phyloP scores from a whole-genome alignment of 2,113 vertebrate genomes.

The Bubo bubo region DNA sequence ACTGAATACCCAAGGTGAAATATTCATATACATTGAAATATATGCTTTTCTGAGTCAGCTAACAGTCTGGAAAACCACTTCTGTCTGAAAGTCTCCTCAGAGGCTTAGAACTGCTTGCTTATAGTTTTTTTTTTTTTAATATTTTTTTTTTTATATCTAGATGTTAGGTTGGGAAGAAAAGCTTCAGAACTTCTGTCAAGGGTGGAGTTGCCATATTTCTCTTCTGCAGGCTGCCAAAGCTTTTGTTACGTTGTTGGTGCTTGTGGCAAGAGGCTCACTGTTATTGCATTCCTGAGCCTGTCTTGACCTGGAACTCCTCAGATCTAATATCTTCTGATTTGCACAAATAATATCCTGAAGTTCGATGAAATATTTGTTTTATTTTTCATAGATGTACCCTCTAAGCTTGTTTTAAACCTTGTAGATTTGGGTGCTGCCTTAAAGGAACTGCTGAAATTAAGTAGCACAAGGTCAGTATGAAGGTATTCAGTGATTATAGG shows the following conservation, averaged over 20 bases:
- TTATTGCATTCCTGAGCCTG: not conserved
- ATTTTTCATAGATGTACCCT: not conserved
- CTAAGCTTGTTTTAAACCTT: not conserved
- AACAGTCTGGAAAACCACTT: not conserved
- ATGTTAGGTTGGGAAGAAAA: not conserved
- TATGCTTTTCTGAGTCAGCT: not conserved
- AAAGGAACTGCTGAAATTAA: not conserved
- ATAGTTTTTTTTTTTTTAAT: too few relatives aligned
- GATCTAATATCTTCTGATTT: not conserved
- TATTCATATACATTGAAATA: not conserved
- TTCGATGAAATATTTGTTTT: not conserved
- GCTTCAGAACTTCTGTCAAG: not conserved
- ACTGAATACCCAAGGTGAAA: not conserved
- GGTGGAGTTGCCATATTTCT: not conserved
- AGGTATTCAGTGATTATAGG: not conserved
- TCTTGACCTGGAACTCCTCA: not conserved
- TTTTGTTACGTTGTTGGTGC: not conserved
- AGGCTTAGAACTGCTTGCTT: not conserved
- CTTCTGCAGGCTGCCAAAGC: not conserved
- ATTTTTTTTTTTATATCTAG: not conserved
- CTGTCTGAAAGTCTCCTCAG: not conserved
- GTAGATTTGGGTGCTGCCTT: not conserved
- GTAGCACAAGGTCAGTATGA: not conserved
- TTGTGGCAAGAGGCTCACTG: not conserved
- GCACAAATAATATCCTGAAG: not conserved